A percentile compares a stretch with the other conserved stretches of the same genome.
Evolutionary conservation across 2,113 vertebrate species (phyloP).

Genomic region (Datnioides undecimradiatus): DNA sequence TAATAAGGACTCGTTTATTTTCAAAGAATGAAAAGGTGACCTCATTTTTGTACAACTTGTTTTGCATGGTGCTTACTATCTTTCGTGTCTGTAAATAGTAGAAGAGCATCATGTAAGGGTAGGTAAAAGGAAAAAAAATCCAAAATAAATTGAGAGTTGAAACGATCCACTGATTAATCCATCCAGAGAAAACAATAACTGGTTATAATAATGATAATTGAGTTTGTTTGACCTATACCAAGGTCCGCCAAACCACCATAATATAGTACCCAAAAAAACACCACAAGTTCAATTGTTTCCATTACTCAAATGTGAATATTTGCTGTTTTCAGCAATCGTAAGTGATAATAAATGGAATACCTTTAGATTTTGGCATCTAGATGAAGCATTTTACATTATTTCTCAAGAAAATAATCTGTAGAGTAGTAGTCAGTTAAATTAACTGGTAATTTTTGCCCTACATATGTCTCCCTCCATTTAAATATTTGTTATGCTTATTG

Average conservation of each 20-base stretch:
- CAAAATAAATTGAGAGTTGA: background rate
- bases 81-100: background rate
- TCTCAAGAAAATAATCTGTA: no score
- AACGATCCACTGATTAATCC: no score
- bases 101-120: background rate
- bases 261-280: no score
- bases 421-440: background rate
- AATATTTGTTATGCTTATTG: no score
- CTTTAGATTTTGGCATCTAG: background rate
- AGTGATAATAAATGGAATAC: background rate
- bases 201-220: background rate
- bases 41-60: no score
- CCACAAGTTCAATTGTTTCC: background rate
- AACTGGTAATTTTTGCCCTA: background rate
- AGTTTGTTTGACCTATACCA: background rate
- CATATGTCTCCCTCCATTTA: background rate
- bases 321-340: background rate
- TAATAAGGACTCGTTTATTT: no score
- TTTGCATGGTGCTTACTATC: background rate
- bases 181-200: background rate
- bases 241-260: no score
- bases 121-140: background rate
- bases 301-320: background rate
- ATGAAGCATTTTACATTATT: background rate
- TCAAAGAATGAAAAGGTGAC: background rate